These are phyloP conservation scores for Drosophila triauraria DNA, from an alignment of 1,140 invertebrate genomes.

Conservation along the genomic window DNA sequence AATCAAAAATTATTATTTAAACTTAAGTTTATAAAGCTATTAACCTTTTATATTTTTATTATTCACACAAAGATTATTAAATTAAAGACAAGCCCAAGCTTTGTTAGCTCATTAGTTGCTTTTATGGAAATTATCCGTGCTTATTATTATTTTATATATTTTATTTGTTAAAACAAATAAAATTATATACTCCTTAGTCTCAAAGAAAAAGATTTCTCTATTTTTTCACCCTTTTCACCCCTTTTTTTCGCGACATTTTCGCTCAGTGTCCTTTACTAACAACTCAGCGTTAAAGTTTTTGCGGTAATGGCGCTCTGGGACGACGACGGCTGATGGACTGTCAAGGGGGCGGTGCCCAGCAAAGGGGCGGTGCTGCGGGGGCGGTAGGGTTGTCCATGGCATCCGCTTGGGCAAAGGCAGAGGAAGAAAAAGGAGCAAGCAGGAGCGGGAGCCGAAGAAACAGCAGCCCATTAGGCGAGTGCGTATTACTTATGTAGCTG, in stretches of 20 bases:
- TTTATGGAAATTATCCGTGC: no score
- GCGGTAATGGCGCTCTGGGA: conserved; percentile 79
- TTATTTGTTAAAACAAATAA: no score
- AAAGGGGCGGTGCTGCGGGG: neutral
- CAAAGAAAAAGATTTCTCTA: neutral
- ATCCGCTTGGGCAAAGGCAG: neutral
- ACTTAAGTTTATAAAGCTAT: no score
- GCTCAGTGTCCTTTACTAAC: conserved; percentile 34
- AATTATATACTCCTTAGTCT: neutral
- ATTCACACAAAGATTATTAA: no score
- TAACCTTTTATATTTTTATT: no score
- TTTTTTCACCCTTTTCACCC: no score
- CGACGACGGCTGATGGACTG: conserved; percentile 58
- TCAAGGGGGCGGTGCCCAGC: conserved; percentile 20
- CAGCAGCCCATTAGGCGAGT: conserved; percentile 72
- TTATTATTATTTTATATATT: no score
- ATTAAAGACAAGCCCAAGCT: no score
- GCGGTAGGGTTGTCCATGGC: conserved; percentile 16
- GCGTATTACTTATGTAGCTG: conserved; percentile 78
- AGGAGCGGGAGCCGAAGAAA: conserved; percentile 22
- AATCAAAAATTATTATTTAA: no score
- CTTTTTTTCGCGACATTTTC: neutral
- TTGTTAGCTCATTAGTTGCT: no score
- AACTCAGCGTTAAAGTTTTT: conserved; percentile 78
- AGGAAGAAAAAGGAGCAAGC: conserved; percentile 4